phyloP scores from a whole-genome alignment of 1,140 invertebrate species.

The Cherax quadricarinatus region DNA sequence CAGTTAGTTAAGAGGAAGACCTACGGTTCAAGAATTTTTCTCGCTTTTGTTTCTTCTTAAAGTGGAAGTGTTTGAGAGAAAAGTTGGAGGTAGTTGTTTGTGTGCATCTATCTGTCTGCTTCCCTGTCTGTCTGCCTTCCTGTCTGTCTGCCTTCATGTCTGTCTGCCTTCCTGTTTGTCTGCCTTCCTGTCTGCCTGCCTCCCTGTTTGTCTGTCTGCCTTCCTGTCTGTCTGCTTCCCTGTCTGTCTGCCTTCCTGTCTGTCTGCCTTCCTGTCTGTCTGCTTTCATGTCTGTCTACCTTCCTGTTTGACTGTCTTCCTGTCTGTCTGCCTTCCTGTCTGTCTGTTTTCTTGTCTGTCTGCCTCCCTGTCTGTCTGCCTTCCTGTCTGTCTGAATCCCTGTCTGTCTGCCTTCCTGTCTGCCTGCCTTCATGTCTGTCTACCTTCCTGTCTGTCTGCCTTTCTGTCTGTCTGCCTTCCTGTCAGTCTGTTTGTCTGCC shows the following conservation, averaged over 20 bases:
- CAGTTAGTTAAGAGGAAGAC: no score
- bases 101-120: not conserved
- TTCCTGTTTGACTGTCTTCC: no score
- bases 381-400: not conserved
- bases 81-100: no score
- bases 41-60: no score
- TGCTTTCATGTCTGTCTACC: not conserved
- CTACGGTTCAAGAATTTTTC: no score
- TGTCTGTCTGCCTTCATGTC: not conserved
- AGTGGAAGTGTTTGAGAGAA: no score
- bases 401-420: not conserved
- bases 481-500: not conserved
- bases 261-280: not conserved
- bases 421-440: not conserved
- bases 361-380: no score
- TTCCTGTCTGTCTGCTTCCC: not conserved
- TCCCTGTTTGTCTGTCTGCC: not conserved
- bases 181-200: not conserved
- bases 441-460: not conserved
- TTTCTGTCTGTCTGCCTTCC: constrained; percentile 33
- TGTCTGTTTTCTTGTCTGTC: not conserved
- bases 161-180: no score
- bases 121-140: constrained; percentile 29
- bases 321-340: constrained; percentile 24
- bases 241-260: not conserved